These are phyloP conservation scores for Karalla daura DNA, from an alignment of 2,797 vertebrate species.

Conservation along the genomic window DNA sequence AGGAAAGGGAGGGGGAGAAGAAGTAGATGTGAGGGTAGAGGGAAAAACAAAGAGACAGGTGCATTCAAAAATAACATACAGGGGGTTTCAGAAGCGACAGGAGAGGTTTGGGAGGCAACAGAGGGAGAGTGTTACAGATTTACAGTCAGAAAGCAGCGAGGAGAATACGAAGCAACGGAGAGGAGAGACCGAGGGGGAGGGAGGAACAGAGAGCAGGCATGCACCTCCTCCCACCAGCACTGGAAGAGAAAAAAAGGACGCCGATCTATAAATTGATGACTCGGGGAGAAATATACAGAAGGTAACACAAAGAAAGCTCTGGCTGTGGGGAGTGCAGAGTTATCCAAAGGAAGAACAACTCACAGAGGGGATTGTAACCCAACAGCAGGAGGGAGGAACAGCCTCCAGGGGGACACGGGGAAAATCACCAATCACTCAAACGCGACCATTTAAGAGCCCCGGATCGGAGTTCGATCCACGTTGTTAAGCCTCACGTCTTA, in stretches of 20 bases:
- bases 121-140: constrained; percentile 42
- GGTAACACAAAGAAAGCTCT: constrained; percentile 44
- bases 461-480: constrained; percentile 64
- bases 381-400: constrained; percentile 58
- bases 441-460: constrained; percentile 41
- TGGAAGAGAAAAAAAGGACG: constrained; percentile 62
- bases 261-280: constrained; percentile 40
- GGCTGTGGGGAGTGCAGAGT: constrained; percentile 37
- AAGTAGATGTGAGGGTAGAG: constrained; percentile 15
- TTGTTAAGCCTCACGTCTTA: constrained; percentile 77
- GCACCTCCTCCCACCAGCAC: constrained; percentile 67
- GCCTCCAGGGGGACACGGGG: constrained; percentile 49
- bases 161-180: constrained; percentile 42
- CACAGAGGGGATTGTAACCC: constrained; percentile 48
- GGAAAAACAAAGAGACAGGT: constrained; percentile 31
- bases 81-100: constrained; percentile 11
- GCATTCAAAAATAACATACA: constrained; percentile 31
- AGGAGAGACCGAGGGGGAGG: constrained; percentile 31
- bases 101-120: constrained; percentile 22
- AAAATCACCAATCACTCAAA: constrained; percentile 62
- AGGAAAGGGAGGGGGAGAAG: not conserved
- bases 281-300: constrained; percentile 51
- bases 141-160: constrained; percentile 50
- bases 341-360: constrained; percentile 32
- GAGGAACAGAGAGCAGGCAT: constrained; percentile 53